Evolutionary conservation across 1,140 invertebrate species (phyloP).

Genomic region (Drosophila asahinai): DNA sequence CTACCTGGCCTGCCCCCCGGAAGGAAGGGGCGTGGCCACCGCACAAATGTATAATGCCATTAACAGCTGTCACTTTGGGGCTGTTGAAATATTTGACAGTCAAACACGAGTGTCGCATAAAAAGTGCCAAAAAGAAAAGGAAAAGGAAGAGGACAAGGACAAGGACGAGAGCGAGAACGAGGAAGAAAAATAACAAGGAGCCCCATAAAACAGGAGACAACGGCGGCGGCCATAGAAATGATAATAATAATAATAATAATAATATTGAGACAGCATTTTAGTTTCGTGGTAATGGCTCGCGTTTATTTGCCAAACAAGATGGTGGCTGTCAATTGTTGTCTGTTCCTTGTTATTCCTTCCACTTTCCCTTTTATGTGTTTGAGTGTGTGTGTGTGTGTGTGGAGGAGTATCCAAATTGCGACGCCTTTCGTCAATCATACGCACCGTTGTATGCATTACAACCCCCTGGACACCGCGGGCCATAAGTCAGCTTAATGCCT

Average conservation of each 20-base stretch:
- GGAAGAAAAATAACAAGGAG: constrained; percentile 24
- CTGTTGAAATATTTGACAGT: constrained; percentile 75
- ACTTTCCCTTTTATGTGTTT: background rate
- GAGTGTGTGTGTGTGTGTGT: background rate
- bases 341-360: constrained; percentile 23
- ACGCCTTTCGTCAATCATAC: constrained; percentile 49
- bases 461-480: constrained; percentile 17
- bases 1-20: constrained; percentile 11
- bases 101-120: constrained; percentile 53
- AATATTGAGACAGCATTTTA: constrained; percentile 76
- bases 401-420: constrained; percentile 40
- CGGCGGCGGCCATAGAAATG: constrained; percentile 27
- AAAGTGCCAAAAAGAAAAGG: constrained; percentile 10
- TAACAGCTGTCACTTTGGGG: constrained; percentile 76
- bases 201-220: constrained; percentile 18
- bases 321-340: constrained; percentile 50
- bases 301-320: constrained; percentile 76
- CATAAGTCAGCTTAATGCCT: constrained; percentile 32
- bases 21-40: constrained; percentile 28
- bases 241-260: constrained; percentile 59
- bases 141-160: too few species aligned
- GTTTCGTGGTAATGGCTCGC: constrained; percentile 70
- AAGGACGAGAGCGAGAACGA: too few species aligned
- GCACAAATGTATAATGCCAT: constrained; percentile 74
- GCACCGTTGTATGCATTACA: constrained; percentile 45